Evolutionary conservation across 2,113 vertebrate species (phyloP).

Genomic region (Gymnocephalus cernua): DNA sequence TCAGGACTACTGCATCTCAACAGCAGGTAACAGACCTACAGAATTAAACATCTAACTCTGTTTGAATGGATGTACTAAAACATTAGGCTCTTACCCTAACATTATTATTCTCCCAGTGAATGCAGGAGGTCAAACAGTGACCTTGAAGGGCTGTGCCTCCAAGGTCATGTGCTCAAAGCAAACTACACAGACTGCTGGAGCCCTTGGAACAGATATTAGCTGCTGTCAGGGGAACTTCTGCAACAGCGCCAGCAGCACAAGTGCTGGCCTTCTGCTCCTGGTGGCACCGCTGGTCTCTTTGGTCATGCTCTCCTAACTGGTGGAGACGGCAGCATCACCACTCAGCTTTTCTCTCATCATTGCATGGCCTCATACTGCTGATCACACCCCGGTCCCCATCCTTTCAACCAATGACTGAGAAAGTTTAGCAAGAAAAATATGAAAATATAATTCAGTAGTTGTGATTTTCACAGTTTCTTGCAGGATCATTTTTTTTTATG

Average conservation of each 20-base stretch:
- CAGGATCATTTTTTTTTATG: too few relatives aligned
- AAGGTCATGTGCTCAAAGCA: conserved; percentile 25
- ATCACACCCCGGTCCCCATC: not conserved
- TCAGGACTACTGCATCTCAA: conserved; percentile 65
- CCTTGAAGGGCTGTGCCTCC: conserved; percentile 68
- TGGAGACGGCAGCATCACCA: not conserved
- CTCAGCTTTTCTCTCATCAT: not conserved
- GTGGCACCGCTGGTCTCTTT: conserved; percentile 24
- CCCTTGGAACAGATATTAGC: not conserved
- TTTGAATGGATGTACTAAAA: not conserved
- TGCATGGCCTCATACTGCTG: not conserved
- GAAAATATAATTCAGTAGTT: too few relatives aligned
- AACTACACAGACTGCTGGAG: accelerated
- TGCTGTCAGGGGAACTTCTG: conserved; percentile 68
- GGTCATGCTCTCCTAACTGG: conserved; percentile 32
- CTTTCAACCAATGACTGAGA: not conserved
- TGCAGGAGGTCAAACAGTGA: accelerated
- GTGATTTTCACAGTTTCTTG: too few relatives aligned
- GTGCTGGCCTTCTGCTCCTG: conserved; percentile 48
- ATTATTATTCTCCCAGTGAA: conserved; percentile 41
- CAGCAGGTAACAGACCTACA: conserved; percentile 39
- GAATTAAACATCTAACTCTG: too few relatives aligned
- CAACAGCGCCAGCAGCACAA: conserved; percentile 56
- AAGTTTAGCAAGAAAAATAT: not conserved
- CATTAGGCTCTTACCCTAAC: not conserved